Evolutionary conservation across 2,113 vertebrate species (phyloP).

Genomic region (Otus sunia): DNA sequence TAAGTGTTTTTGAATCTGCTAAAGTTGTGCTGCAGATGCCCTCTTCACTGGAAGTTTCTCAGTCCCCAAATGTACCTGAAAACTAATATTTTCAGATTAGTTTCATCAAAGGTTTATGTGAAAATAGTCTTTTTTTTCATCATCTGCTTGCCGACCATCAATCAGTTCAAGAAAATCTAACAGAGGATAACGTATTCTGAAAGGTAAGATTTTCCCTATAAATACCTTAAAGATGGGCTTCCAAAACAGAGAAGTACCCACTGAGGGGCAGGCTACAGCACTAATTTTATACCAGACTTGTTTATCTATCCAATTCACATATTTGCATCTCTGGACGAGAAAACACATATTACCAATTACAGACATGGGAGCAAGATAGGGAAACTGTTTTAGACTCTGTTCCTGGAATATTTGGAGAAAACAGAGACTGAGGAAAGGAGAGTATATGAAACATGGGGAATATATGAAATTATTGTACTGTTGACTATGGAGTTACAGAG

Average conservation of each 20-base stretch:
- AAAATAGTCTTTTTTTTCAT: background rate
- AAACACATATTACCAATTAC: background rate
- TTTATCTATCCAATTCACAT: background rate
- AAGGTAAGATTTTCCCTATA: background rate
- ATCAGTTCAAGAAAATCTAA: background rate
- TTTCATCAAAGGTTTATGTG: background rate
- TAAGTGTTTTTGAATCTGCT: background rate
- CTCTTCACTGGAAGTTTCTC: background rate
- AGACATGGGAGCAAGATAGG: background rate
- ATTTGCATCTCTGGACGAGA: background rate
- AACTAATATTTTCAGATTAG: background rate
- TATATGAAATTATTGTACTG: background rate
- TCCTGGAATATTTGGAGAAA: background rate
- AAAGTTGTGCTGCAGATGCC: background rate
- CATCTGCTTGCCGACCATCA: background rate
- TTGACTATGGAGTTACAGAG: background rate
- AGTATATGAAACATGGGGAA: background rate
- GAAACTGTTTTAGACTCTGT: background rate
- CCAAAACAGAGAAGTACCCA: background rate
- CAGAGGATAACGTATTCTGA: background rate
- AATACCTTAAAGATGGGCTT: background rate
- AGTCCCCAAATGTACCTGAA: background rate
- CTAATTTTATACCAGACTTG: background rate
- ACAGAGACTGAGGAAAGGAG: background rate
- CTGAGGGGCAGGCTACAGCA: background rate